Evolutionary conservation across 2,113 vertebrate species (phyloP).

Genomic region (Oncorhynchus kisutch): DNA sequence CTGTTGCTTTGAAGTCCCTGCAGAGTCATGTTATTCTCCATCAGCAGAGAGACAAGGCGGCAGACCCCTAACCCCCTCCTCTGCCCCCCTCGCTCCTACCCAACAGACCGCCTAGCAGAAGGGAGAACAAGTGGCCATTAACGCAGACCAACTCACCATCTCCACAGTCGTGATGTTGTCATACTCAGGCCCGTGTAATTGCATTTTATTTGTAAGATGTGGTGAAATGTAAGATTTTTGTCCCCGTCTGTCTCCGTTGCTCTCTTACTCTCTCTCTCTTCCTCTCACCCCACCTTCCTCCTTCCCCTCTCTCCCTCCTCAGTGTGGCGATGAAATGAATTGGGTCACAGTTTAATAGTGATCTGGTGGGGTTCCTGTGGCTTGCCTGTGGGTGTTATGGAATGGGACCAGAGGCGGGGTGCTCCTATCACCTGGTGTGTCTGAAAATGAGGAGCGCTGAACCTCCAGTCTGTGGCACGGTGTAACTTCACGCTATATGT

Average conservation of each 20-base stretch:
- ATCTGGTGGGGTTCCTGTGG: slow-evolving; percentile 51
- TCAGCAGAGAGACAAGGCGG: slow-evolving; percentile 54
- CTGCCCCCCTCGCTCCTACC: slow-evolving; percentile 27
- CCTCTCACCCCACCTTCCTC: background rate
- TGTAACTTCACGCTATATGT: slow-evolving; percentile 8
- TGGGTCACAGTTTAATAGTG: slow-evolving; percentile 69
- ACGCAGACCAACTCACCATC: slow-evolving; percentile 54
- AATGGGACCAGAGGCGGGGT: slow-evolving; percentile 31
- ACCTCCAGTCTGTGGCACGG: slow-evolving; percentile 38
- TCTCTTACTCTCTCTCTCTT: slow-evolving; percentile 32
- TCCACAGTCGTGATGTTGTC: slow-evolving; percentile 28
- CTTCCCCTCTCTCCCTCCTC: background rate
- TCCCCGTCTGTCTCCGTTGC: slow-evolving; percentile 31
- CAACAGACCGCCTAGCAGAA: slow-evolving; percentile 52
- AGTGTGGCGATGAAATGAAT: slow-evolving; percentile 72
- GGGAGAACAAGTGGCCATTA: slow-evolving; percentile 69
- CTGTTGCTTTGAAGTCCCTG: slow-evolving; percentile 67
- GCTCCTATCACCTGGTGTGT: slow-evolving; percentile 26
- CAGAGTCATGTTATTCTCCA: slow-evolving; percentile 64
- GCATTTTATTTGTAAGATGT: slow-evolving; percentile 65
- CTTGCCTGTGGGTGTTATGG: slow-evolving; percentile 31
- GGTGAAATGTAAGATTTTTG: slow-evolving; percentile 58
- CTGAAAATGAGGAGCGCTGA: slow-evolving; percentile 43
- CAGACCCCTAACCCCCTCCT: slow-evolving; percentile 15
- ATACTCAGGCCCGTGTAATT: slow-evolving; percentile 68